Evolutionary conservation across 1,140 invertebrate genomes (phyloP), one percentile per base, ranked within the genome.

Genomic region (Rhopalosiphum maidis): DNA sequence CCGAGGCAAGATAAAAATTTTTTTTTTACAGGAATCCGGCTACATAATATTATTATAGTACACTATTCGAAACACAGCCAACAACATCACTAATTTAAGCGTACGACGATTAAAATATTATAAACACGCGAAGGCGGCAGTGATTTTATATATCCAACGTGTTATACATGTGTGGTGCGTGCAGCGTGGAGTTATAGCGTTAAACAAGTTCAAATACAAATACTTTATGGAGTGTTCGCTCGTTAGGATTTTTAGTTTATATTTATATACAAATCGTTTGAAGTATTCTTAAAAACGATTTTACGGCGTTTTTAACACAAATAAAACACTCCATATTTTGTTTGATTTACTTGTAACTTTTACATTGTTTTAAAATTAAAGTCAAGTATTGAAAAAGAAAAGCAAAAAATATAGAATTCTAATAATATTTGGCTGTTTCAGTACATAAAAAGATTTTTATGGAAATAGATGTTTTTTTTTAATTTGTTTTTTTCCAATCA

Each of bases 231-330:
- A n/a, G 60, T 77, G 60, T 68, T n/a, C 60, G 60, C 60, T 68
- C 30, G 30, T 68, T n/a, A n/a, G 30, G n/a, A 18, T 77, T 77
- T 77, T 77, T n/a, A 18, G 15, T n/a, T 77, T 77, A 4, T 68
- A n/a, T 68, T 3, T 35, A 77, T 77, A n/a, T n/a, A 77, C 21
- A 77, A 77, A n/a, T 15, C 30, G 60, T 77, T 77, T 77, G n/a
- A 77, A 77, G 60, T 77, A n/a, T 77, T 77, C 60, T n/a, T n/a
- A 77, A 77, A 77, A 77, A 77, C 60, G 60, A 77, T 77, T 77
- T n/a, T 77, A 77, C 15, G n/a, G 15, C n/a, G 60, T 77, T 77
- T 77, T 77, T n/a, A 77, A 77, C 30, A 77, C 60, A 77, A 77
- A n/a, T 77, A 77, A 77, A n/a, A 77, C 60, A 77, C 60, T 77